Evolutionary conservation across 2,888 invertebrate genomes (phyloP).

Genomic region (Hyposoter dolosus): DNA sequence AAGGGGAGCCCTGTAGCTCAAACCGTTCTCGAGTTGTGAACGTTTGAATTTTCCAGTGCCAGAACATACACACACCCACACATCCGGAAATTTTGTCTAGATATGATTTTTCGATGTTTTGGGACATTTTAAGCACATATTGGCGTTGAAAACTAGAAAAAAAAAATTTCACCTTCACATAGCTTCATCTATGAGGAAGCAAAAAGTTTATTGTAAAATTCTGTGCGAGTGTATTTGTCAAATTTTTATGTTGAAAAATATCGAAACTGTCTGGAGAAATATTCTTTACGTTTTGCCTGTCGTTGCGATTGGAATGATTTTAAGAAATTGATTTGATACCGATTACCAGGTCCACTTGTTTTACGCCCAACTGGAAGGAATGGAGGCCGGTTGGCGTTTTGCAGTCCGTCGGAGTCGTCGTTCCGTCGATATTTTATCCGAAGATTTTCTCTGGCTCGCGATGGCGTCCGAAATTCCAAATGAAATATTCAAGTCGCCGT

Average conservation of each 20-base stretch:
- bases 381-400: slow-evolving; percentile 91
- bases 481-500: slow-evolving; percentile 71
- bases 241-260: slow-evolving; percentile 10
- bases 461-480: slow-evolving; percentile 91
- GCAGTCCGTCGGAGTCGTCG: slow-evolving; percentile 89
- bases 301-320: neutral
- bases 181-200: too few relatives aligned
- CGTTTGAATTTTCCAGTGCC: too few relatives aligned
- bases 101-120: too few relatives aligned
- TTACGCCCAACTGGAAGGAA: slow-evolving; percentile 91
- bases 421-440: slow-evolving; percentile 87
- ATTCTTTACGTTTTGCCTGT: neutral
- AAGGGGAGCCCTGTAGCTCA: too few relatives aligned
- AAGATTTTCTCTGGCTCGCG: slow-evolving; percentile 91
- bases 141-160: too few relatives aligned
- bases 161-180: too few relatives aligned
- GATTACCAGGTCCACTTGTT: slow-evolving; percentile 88
- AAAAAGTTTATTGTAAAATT: too few relatives aligned
- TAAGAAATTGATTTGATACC: neutral
- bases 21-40: too few relatives aligned
- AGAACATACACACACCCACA: too few relatives aligned
- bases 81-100: too few relatives aligned
- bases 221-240: neutral
- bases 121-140: too few relatives aligned
- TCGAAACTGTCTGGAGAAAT: neutral